Evolutionary conservation across 2,888 invertebrate genomes (phyloP), one percentile per base, ranked within the genome.

Genomic region (Meteorus cinctellus): DNA sequence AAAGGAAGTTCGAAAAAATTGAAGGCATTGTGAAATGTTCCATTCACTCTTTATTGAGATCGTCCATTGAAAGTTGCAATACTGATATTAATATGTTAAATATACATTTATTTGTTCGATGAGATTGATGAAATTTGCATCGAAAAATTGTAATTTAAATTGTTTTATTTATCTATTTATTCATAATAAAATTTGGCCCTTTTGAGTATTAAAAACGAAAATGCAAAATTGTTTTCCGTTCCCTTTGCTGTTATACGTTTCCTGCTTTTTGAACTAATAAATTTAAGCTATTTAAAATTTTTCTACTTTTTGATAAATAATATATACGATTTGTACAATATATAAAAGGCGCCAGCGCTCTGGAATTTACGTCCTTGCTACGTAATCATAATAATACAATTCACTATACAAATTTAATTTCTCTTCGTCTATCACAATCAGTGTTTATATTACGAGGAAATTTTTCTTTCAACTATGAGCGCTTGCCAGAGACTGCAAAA

Each of bases 301-400:
- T 96, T 97, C 94, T 98, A 99, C 51, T 59, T 59, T 4, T 59
- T 27, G 24, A 29, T 71, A 71, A 71, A 71, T 70, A 51, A 70
- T 72, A 72, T 62, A 62, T 31, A 62, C n/a, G 16, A 66, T 72
- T 72, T 72, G 41, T 72, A 66, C 31, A 72, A 65, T 66, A 34
- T 65, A 72, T 63, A 72, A 72, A 76, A 76, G 72, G 76, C 76
- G 76, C 76, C 76, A 68, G 76, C 76, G 76, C 76, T 72, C 72
- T 63, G 71, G 19, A 72, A 67, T 65, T 70, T 70, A 65, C 71
- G 71, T 45, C 12, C 60, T 60, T 62, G 67, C 48, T 48, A 48
- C 16, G n/a, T 48, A 59, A 65, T 72, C 29, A 51, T 65, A 63
- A 31, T 29, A 34, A 36, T 71, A 71, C 16, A 29, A 62, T 71